Evolutionary conservation across 2,113 vertebrate genomes (phyloP).

Genomic region (Pseudois nayaur): DNA sequence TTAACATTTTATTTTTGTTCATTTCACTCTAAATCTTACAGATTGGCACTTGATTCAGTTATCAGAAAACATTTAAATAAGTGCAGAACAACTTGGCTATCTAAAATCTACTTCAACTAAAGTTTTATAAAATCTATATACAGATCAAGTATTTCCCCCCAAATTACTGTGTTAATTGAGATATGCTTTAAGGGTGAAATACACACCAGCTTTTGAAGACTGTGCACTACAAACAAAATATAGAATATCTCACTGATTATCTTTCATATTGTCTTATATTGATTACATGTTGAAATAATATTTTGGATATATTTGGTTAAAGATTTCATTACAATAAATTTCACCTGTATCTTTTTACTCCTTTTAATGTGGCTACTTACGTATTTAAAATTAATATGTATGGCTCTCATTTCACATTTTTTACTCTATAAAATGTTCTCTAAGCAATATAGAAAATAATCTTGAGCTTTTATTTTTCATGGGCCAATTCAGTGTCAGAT

Average conservation of each 20-base stretch:
- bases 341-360: neutral
- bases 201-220: neutral
- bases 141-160: neutral
- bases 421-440: neutral
- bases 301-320: constrained; percentile 4
- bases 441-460: constrained; percentile 15
- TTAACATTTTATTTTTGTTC: neutral
- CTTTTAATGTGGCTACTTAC: neutral
- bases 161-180: neutral
- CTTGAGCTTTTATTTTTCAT: constrained; percentile 7
- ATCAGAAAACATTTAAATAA: neutral
- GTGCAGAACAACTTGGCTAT: neutral
- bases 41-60: neutral
- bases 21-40: neutral
- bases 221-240: neutral
- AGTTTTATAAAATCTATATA: constrained; percentile 1
- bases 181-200: neutral
- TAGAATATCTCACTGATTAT: neutral
- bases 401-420: neutral
- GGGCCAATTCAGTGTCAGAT: neutral
- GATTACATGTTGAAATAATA: neutral
- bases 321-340: constrained; percentile 22
- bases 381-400: constrained; percentile 23
- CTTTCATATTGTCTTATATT: neutral
- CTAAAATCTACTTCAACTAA: neutral